Evolutionary conservation across 2,113 vertebrate species (phyloP), one percentile per base, ranked within the genome.

Genomic region (Rhegmatorhina hoffmannsi): DNA sequence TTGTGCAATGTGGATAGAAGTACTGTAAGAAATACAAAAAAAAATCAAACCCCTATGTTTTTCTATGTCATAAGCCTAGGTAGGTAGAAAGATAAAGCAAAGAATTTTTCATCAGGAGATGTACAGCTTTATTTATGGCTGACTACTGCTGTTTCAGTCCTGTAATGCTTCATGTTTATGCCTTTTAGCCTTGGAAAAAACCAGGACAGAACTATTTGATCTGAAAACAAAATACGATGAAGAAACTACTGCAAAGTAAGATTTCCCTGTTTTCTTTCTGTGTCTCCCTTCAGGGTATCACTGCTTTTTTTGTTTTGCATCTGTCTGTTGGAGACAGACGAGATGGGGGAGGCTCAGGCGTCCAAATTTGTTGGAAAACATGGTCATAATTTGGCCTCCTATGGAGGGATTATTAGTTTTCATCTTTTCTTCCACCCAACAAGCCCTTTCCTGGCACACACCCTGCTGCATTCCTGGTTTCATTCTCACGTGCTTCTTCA

Each of bases 141-240:
- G 64, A 66, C 29, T 88, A 14, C 80, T 77, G 53, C 77, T 91
- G 26, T 90, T 95, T 63, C 90, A 89, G 55, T 81, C 13, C 87
- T 87, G 80, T 97, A 96, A 77, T 91, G 55, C 64, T 96, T 97
- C 89, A 85, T 87, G 95, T 89, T 94, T 97, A 76, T 97, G 62
- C 90, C 95, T 98, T 98, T 85, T 98, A 99, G 99, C 99, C 97
- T 98, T 99, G 98, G 99, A 99, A 98, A 98, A 99, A 97, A 99
- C 99, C 98, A 99, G 99, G 98, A 98, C 99, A 94, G 99, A 99
- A 96, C 98, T 99, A 97, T 99, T 99, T 98, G 99, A 99, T 98
- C 98, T 99, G 98, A 99, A 99, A 99, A 98, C 99, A 97, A 99
- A 99, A 97, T 99, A 99, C 9, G 99, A 99, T 92, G 99, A 99